These are phyloP conservation scores for Theretra japonica DNA, from an alignment of 2,888 invertebrate genomes.

Conservation along the genomic window DNA sequence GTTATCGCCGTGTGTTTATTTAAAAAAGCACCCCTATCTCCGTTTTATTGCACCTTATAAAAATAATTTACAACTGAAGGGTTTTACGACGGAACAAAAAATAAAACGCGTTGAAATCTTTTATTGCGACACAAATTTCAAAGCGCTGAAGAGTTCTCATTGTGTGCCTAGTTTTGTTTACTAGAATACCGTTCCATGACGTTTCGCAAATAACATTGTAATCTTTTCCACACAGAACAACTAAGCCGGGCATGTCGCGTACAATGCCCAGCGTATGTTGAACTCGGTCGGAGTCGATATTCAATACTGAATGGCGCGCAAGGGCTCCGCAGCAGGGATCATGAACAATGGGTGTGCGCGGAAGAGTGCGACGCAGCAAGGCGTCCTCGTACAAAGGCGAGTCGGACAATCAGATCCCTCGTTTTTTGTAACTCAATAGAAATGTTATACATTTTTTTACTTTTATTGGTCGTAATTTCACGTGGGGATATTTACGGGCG, in stretches of 20 bases:
- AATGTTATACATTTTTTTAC: conserved; percentile 83
- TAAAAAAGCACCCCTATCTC: conserved; percentile 22
- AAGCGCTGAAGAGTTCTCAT: conserved; percentile 30
- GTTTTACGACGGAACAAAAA: conserved; percentile 26
- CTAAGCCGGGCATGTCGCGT: conserved; percentile 39
- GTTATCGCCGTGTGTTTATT: conserved; percentile 17
- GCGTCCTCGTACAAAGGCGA: conserved; percentile 78
- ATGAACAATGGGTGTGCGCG: conserved; percentile 39
- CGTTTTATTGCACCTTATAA: conserved; percentile 22
- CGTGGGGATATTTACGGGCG: conserved; percentile 82
- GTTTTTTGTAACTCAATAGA: conserved; percentile 82
- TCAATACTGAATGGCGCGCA: conserved; percentile 45
- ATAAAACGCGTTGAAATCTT: conserved; percentile 33
- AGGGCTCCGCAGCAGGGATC: conserved; percentile 36
- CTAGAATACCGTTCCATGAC: conserved; percentile 50
- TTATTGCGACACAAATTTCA: conserved; percentile 21
- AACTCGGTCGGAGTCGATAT: conserved; percentile 44
- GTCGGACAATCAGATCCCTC: conserved; percentile 77
- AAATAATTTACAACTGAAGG: conserved; percentile 27
- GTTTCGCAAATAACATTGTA: conserved; percentile 55
- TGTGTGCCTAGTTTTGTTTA: conserved; percentile 35
- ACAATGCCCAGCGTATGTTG: conserved; percentile 48
- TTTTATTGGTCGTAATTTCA: conserved; percentile 84
- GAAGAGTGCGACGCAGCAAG: conserved; percentile 67
- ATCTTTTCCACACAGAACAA: conserved; percentile 56